Conservation (phyloP, 1,140 invertebrate genomes). For the Drosophila ogumai region DNA sequence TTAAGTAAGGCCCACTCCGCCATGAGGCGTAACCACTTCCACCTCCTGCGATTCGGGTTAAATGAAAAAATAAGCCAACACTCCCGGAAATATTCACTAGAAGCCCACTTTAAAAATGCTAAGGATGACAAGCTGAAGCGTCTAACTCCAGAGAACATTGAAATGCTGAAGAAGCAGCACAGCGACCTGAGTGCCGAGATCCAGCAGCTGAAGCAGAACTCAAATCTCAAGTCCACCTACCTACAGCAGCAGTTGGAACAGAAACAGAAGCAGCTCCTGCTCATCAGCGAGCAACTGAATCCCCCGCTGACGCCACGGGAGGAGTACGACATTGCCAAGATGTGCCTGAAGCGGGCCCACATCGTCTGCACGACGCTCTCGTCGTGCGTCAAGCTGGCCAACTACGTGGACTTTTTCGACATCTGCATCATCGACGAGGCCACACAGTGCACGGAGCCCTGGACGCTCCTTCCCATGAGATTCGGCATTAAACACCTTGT, state of each 20-base stretch:
- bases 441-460: conserved; percentile 93
- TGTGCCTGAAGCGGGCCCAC: conserved; percentile 63
- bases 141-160: conserved; percentile 35
- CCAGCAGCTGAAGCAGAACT: conserved; percentile 6
- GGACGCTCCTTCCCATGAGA: conserved; percentile 92
- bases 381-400: conserved; percentile 69
- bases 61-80: conserved; percentile 23
- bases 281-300: conserved; percentile 49
- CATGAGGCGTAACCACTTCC: conserved; percentile 46
- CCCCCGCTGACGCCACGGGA: conserved; percentile 54
- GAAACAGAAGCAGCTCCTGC: conserved; percentile 40
- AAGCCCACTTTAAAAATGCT: conserved; percentile 1
- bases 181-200: conserved; percentile 42
- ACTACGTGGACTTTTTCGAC: conserved; percentile 87
- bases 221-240: conserved; percentile 12
- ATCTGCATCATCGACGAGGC: conserved; percentile 97
- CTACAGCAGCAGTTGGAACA: conserved; percentile 34
- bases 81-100: conserved; percentile 19
- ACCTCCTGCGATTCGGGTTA: conserved; percentile 64
- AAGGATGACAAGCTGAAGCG: conserved; percentile 24
- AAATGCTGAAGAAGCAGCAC: conserved; percentile 37
- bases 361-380: conserved; percentile 85
- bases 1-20: conserved; percentile 6
- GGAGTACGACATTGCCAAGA: conserved; percentile 54
- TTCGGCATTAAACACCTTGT: conserved; percentile 90